Percentiles rank a stretch among this genome's conserved stretches.
phyloP scores from a whole-genome alignment of 2,888 invertebrate species.

The Agrotis exclamationis region DNA sequence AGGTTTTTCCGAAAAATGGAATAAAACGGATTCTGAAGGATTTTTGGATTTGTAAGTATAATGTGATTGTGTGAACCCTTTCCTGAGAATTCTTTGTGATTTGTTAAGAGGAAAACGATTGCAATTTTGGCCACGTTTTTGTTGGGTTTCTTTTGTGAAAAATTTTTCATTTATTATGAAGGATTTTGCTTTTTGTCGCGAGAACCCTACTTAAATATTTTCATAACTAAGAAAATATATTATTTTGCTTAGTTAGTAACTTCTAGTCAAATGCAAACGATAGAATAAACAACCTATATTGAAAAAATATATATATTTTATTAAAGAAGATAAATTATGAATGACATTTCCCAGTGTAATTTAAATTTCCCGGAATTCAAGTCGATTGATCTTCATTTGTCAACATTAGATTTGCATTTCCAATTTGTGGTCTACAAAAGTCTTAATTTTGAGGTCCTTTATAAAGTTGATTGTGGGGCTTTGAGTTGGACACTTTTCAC shows the following conservation, averaged over 20 bases:
- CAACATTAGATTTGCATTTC: constrained; percentile 49
- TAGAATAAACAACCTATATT: too few species aligned
- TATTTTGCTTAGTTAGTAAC: too few species aligned
- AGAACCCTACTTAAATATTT: not conserved
- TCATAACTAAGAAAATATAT: not conserved
- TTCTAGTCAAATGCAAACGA: not conserved
- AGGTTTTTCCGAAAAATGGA: not conserved
- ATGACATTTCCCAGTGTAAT: not conserved
- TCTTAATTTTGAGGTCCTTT: constrained; percentile 19
- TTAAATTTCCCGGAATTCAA: not conserved
- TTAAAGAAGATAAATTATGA: too few species aligned
- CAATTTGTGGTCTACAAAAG: constrained; percentile 44
- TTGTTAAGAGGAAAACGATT: constrained; percentile 15
- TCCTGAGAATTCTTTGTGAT: constrained; percentile 2
- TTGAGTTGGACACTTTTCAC: constrained; percentile 9
- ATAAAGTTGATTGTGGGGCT: constrained; percentile 12
- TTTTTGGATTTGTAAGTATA: constrained; percentile 1
- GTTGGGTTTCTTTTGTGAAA: not conserved
- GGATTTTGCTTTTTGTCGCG: not conserved
- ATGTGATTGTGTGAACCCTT: constrained; percentile 13
- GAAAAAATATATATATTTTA: too few species aligned
- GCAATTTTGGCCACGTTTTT: not conserved
- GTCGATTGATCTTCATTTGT: constrained; percentile 37
- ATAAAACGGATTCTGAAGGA: not conserved
- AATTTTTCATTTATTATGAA: not conserved